phyloP scores from a whole-genome alignment of 1,140 invertebrate genomes.

The Hydropsyche tenuis region DNA sequence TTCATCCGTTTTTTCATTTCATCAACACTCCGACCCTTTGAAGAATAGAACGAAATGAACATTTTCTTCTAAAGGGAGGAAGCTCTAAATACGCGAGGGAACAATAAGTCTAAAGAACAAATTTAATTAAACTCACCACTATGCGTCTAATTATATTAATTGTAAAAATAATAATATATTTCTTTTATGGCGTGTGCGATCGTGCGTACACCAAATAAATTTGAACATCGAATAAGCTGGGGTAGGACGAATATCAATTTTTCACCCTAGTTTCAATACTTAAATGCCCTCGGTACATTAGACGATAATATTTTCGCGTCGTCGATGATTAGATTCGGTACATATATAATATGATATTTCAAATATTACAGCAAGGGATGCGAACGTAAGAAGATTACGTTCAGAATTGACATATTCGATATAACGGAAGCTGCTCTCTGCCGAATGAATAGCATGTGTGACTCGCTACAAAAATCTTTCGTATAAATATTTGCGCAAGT shows the following conservation, averaged over 20 bases:
- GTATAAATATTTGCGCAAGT: not conserved
- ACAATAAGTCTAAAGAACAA: not conserved
- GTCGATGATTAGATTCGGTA: conserved; percentile 14
- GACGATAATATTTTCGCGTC: conserved; percentile 9
- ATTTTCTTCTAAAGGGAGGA: not conserved
- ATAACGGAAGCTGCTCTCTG: not conserved
- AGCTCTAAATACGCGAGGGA: not conserved
- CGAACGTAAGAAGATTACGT: conserved; percentile 21
- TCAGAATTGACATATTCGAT: conserved; percentile 21
- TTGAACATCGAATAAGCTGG: not conserved
- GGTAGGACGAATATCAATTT: not conserved
- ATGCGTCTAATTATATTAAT: conserved; percentile 10
- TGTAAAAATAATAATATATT: not conserved
- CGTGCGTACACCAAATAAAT: not conserved
- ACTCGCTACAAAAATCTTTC: not conserved
- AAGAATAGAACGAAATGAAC: not conserved
- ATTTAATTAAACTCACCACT: conserved; percentile 12
- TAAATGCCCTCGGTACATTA: conserved; percentile 21
- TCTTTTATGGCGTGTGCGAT: not conserved
- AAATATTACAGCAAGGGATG: not conserved
- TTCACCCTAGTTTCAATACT: not conserved
- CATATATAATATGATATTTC: not conserved
- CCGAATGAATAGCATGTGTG: conserved; percentile 8
- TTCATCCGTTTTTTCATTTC: too few relatives aligned
- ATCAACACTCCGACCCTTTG: not conserved